These are phyloP conservation scores for Cataglyphis albicans DNA, from an alignment of 2,888 invertebrate species.

Conservation along the genomic window DNA sequence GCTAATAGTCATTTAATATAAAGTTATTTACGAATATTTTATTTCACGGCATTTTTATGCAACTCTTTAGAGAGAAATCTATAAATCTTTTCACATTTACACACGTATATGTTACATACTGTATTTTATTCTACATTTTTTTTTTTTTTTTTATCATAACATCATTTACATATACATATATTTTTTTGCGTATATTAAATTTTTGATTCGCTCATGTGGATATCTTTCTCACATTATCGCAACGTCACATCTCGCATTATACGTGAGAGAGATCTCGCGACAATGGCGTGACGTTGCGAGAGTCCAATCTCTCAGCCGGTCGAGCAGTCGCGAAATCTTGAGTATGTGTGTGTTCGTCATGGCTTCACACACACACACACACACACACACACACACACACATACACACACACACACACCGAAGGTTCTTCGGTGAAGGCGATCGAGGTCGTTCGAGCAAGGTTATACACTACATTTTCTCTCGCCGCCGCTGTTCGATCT, in stretches of 20 bases:
- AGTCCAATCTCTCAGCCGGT: slow-evolving; percentile 46
- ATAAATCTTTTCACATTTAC: not conserved
- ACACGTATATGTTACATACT: not conserved
- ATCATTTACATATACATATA: not conserved
- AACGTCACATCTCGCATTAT: slow-evolving; percentile 33
- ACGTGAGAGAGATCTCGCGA: slow-evolving; percentile 48
- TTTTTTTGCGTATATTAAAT: not conserved
- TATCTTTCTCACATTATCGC: not conserved
- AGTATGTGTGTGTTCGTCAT: not conserved
- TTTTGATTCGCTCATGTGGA: not conserved
- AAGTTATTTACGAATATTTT: slow-evolving; percentile 20
- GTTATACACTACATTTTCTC: slow-evolving; percentile 83
- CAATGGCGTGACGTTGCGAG: slow-evolving; percentile 7
- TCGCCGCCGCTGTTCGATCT: slow-evolving; percentile 49
- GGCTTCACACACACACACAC: slow-evolving; percentile 33
- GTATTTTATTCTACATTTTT: not conserved
- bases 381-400: slow-evolving; percentile 39
- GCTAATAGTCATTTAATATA: not conserved
- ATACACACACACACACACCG: slow-evolving; percentile 43
- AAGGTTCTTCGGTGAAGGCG: slow-evolving; percentile 82
- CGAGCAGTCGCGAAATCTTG: slow-evolving; percentile 35
- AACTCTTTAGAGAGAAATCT: not conserved
- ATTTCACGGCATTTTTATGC: not conserved
- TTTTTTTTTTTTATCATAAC: not conserved
- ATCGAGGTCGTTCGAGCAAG: slow-evolving; percentile 83